Evolutionary conservation across 2,113 vertebrate species (phyloP), one percentile per base, ranked within the genome.

Genomic region (Theristicus caerulescens): DNA sequence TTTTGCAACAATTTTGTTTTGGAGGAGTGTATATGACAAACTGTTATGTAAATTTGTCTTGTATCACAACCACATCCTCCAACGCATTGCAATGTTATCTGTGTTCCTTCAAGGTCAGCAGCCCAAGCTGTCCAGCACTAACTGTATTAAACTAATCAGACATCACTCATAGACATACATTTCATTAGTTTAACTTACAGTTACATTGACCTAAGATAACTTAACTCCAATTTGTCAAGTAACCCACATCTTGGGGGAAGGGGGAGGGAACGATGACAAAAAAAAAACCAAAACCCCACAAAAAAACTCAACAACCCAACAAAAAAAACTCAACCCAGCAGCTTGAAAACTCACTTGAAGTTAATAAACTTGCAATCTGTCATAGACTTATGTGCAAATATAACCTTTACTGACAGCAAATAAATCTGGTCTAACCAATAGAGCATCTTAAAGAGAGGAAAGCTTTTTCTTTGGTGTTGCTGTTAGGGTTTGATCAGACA

Each of bases 181-280:
- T 97, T 98, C 93, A 97, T 97, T 93, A 98, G 93, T 97, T 98
- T 97, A 97, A 97, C 88, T 96, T 98, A 96, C 62, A 96, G 90
- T 98, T 97, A 93, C 90, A 89, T 88, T 98, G 97, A 97, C 96
- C 94, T 97, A 78, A 95, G 93, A 97, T 98, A 98, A 97, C 93
- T 97, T 97, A 89, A 87, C 95, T 98, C 90, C 81, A 95, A 88
- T 97, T 97, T 97, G 96, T 94, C 93, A 98, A 96, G 91, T 97
- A 98, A 97, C 88, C 82, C 94, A 80, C 85, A 94, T 93, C 97
- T 97, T 95, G 71, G 94, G 51, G 73, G 64, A 86, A 76, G 83
- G 89, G 86, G 73, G 72, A 82, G 82, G 66, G 85, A 88, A 81
- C 2, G 34, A 51, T 2, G 38, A 80, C 40, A 89, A 86, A 66